Evolutionary conservation across 2,113 vertebrate genomes (phyloP), one percentile per base, ranked within the genome.

Genomic region (Semnornis frantzii): DNA sequence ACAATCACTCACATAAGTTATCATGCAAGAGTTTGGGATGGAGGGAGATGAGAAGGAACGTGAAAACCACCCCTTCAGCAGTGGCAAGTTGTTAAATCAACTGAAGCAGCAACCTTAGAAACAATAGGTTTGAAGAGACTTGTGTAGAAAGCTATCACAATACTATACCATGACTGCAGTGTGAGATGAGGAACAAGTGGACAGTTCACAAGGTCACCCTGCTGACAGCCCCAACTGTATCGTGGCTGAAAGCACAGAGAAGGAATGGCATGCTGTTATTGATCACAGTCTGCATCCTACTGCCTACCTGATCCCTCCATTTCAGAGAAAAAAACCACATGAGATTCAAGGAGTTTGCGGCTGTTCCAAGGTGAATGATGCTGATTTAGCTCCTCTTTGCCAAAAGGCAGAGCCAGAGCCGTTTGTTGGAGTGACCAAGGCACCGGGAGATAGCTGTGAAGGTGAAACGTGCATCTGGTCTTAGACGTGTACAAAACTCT

Each of bases 341-440:
- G 54, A 84, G n/a, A 80, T 77, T 95, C 96, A 96, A 96, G 95
- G 96, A 94, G 84, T 44, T 87, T 96, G 64, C 0, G 11, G 60
- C 78, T 95, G 59, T 93, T 96, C 84, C 96, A 96, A 95, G 94
- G 94, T 95, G 91, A 94, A 87, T 89, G 95, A 96, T 94, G 95
- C 96, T 96, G 95, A 82, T 96, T 94, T 89, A 92, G 91, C 30
- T 92, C 39, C 71, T 94, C 86, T 89, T 96, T 96, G 96, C 96
- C 96, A 96, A 95, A 91, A 96, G 63, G 66, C 84, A 70, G 71
- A 85, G 96, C 86, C 89, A 93, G 91, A 89, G 89, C 68, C 85
- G 83, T 95, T 95, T 87, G 89, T 92, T 89, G 68, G 19, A 92
- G 92, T 96, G 94, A 96, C 96, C 95, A 96, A 92, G 78, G 74